Conservation (phyloP, 2,888 invertebrate genomes). For the Ophioninae sp. region DNA sequence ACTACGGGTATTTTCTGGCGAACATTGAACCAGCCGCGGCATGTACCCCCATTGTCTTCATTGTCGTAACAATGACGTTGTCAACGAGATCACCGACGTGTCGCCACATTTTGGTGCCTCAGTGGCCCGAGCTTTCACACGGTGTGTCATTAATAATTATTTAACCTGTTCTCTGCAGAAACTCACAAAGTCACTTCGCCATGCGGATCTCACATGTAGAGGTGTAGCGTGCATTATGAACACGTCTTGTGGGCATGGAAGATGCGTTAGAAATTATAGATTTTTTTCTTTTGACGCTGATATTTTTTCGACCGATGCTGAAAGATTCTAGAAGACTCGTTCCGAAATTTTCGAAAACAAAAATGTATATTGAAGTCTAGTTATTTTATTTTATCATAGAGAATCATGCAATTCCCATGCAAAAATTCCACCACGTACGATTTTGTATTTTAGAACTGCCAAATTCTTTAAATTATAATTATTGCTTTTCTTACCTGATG, state of each 20-base stretch:
- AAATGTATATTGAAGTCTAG: too few relatives aligned
- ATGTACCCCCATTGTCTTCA: slow-evolving; percentile 61
- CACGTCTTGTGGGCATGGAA: not conserved
- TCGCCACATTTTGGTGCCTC: slow-evolving; percentile 64
- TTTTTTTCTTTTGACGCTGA: not conserved
- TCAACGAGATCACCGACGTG: slow-evolving; percentile 76
- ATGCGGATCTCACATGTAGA: not conserved
- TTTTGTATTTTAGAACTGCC: not conserved
- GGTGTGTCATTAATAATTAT: slow-evolving; percentile 76
- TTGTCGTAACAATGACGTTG: slow-evolving; percentile 75
- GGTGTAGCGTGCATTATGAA: not conserved
- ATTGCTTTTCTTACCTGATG: not conserved
- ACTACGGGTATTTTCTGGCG: slow-evolving; percentile 17
- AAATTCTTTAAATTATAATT: not conserved
- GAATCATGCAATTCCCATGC: not conserved
- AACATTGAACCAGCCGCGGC: slow-evolving; percentile 52
- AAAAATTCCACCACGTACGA: not conserved
- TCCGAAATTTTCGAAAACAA: not conserved
- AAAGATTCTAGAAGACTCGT: not conserved
- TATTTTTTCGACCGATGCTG: not conserved
- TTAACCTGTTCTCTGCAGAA: slow-evolving; percentile 61
- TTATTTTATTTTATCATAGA: not conserved
- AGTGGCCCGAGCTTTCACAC: slow-evolving; percentile 1
- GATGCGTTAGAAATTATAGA: not conserved
- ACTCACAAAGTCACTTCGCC: slow-evolving; percentile 45